These are phyloP conservation scores for Ephialtes manifestator DNA, from an alignment of 2,888 invertebrate genomes.

Conservation along the genomic window DNA sequence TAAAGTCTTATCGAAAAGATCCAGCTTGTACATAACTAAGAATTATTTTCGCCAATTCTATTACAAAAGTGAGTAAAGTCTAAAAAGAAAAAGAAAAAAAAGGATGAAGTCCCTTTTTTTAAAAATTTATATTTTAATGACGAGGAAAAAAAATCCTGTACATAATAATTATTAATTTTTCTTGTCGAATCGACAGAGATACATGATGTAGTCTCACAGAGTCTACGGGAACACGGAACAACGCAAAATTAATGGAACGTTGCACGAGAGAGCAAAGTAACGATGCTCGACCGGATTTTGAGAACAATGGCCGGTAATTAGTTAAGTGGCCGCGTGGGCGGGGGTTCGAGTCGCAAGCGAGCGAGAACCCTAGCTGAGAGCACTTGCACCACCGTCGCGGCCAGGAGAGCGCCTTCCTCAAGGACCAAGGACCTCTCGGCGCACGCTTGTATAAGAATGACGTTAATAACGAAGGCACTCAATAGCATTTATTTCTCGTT, in stretches of 20 bases:
- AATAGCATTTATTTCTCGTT: slow-evolving; percentile 48
- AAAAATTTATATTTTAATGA: background rate
- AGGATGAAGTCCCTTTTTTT: no score
- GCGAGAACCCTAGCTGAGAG: slow-evolving; percentile 54
- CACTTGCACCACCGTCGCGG: slow-evolving; percentile 50
- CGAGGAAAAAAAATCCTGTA: background rate
- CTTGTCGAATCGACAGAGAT: background rate
- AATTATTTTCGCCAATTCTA: no score
- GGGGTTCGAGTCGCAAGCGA: slow-evolving; percentile 29
- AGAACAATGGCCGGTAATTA: slow-evolving; percentile 84
- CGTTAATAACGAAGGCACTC: slow-evolving; percentile 67
- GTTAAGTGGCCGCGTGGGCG: slow-evolving; percentile 79
- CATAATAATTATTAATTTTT: background rate
- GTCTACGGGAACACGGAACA: slow-evolving; percentile 20
- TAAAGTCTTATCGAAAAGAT: no score
- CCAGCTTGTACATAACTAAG: no score
- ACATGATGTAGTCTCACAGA: background rate
- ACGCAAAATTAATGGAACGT: slow-evolving; percentile 59
- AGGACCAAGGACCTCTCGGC: slow-evolving; percentile 52
- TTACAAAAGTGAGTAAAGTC: no score
- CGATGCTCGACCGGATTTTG: slow-evolving; percentile 75
- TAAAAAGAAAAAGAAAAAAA: no score
- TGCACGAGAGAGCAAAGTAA: slow-evolving; percentile 36
- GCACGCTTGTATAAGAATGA: slow-evolving; percentile 67
- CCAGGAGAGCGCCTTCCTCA: slow-evolving; percentile 55